Conservation (phyloP, 2,797 vertebrate genomes). For the Lindbergichthys nudifrons region DNA sequence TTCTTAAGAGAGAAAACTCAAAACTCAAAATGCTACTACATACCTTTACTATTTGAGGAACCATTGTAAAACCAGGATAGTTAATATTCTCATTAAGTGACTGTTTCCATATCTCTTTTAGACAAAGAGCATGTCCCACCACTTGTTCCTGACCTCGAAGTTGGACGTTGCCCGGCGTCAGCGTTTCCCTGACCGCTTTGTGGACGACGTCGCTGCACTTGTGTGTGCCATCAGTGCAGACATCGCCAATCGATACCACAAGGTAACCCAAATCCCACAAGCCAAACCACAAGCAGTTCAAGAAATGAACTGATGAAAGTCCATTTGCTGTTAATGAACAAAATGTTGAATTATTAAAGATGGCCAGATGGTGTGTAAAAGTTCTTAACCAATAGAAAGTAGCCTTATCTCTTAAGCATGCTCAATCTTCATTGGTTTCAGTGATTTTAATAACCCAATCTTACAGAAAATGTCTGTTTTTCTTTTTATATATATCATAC, state of each 20-base stretch:
- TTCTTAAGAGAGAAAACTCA: neutral
- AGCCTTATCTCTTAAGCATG: neutral
- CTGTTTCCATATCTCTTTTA: constrained; percentile 47
- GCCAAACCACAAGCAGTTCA: neutral
- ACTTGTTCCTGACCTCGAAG: constrained; percentile 88
- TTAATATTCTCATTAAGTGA: neutral
- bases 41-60: too few species aligned
- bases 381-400: neutral
- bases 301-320: neutral
- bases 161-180: constrained; percentile 86
- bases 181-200: constrained; percentile 91
- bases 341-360: neutral
- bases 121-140: constrained; percentile 93
- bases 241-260: constrained; percentile 88
- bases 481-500: neutral
- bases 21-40: neutral
- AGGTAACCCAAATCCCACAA: constrained; percentile 77
- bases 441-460: constrained; percentile 5
- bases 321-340: neutral
- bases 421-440: neutral
- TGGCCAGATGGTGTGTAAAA: neutral
- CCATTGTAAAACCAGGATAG: neutral
- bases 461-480: neutral
- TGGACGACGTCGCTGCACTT: constrained; percentile 91
- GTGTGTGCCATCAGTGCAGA: constrained; percentile 90